Evolutionary conservation across 1,140 invertebrate species (phyloP), one percentile per base, ranked within the genome.

Genomic region (Ptiloglossa arizonensis): DNA sequence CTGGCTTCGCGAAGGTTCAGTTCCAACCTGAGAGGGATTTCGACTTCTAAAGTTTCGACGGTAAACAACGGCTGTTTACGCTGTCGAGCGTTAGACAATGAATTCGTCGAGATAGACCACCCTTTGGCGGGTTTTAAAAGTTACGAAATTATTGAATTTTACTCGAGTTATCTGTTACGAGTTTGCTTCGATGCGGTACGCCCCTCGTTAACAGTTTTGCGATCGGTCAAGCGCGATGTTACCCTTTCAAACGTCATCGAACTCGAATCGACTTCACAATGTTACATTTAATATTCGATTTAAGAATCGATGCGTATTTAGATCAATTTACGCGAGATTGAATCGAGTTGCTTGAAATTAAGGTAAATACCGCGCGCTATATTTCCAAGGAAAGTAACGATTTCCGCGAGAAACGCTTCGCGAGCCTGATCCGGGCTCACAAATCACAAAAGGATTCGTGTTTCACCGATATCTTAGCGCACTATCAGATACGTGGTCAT

Each of bases 31-130:
- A 22, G 13, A 3, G 35, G 24, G 60, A 54, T 32, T 73, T 35
- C 11, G 17, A 35, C 15, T 74, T 44, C 8, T 24, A 56, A 66
- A 64, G 32, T 66, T 74, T 9, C 48, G 0, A 32, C 52, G 48
- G 71, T 74, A 74, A 74, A 74, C 71, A 74, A 64, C 59, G 35
- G 52, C 50, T 74, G 71, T 74, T 74, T 66, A 74, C 71, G 50
- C 35, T 15, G 22, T 73, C 27, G 32, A 22, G 32, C 48, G 48
- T 54, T 64, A 44, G 60, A 54, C 56, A 74, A 74, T 56, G 32
- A 35, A 74, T 66, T 41, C 60, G 32, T 64, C 48, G 29, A 38
- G 70, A 29, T 62, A 72, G 29, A 13, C 15, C 13, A 24, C 15
- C 32, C n/a, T 15, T 2, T 4, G n/a, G 8, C 1, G 15, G n/a